phyloP scores from a whole-genome alignment of 2,113 vertebrate genomes.

The Dendrocopos noguchii region DNA sequence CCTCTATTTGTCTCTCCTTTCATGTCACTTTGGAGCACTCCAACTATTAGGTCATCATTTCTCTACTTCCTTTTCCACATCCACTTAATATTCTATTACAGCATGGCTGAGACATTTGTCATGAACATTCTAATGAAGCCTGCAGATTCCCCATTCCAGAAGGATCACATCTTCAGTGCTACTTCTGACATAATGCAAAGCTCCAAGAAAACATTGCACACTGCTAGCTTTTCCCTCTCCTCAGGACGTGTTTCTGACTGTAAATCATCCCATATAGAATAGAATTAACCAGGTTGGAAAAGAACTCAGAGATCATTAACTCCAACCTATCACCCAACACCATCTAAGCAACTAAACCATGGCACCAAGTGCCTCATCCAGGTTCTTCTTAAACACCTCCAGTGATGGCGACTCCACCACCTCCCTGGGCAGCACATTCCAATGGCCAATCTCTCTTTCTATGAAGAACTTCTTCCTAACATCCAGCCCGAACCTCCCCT shows the following conservation, averaged over 20 bases:
- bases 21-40: not conserved
- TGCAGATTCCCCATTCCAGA: not conserved
- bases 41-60: not conserved
- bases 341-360: too few species aligned
- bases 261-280: too few species aligned
- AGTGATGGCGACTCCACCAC: too few species aligned
- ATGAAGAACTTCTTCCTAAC: too few species aligned
- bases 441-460: too few species aligned
- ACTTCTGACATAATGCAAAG: fast-evolving
- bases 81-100: not conserved
- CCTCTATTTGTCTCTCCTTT: not conserved
- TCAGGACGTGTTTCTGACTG: not conserved
- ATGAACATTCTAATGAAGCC: not conserved
- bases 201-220: not conserved
- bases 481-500: too few species aligned
- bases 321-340: too few species aligned
- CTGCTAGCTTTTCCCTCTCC: not conserved
- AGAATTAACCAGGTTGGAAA: too few species aligned
- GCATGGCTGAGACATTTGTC: not conserved
- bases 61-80: not conserved
- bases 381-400: too few species aligned
- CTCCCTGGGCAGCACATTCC: too few species aligned
- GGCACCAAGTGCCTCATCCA: too few species aligned
- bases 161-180: not conserved
- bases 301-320: too few species aligned